Percentiles rank a stretch among this genome's conserved stretches.
phyloP scores from a whole-genome alignment of 2,113 vertebrate species.

The Tetraodon nigroviridis region DNA sequence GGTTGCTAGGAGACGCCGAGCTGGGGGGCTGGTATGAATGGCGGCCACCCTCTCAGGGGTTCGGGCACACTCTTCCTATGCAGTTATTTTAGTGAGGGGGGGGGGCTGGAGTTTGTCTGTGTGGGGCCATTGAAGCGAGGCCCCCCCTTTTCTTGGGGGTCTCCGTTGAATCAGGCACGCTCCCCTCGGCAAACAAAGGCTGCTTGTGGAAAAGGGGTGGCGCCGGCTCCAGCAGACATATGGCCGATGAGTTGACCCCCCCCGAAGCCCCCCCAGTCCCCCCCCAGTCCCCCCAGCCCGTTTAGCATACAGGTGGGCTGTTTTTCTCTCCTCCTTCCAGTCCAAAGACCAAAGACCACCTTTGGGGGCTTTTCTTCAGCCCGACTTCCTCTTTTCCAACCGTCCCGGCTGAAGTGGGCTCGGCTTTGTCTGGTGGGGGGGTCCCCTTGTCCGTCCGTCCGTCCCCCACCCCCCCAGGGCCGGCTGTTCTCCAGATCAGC shows the following conservation, averaged over 20 bases:
- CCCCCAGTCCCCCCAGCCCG: conserved; percentile 11
- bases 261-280: conserved; percentile 4
- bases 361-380: conserved; percentile 22
- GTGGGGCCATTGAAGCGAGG: conserved; percentile 48
- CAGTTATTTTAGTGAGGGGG: conserved; percentile 46
- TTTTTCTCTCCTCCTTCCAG: too few species aligned
- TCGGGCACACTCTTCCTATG: conserved; percentile 68
- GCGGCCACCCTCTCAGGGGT: conserved; percentile 41
- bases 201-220: conserved; percentile 47
- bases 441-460: too few species aligned
- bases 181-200: conserved; percentile 63
- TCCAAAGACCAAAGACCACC: conserved; percentile 21
- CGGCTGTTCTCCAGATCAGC: neutral
- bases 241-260: conserved; percentile 60
- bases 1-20: conserved; percentile 44
- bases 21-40: conserved; percentile 39
- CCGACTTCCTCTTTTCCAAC: conserved; percentile 31
- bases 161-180: conserved; percentile 62
- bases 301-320: conserved; percentile 91
- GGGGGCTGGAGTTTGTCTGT: conserved; percentile 28
- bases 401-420: neutral
- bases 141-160: conserved; percentile 34
- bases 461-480: too few species aligned
- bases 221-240: conserved; percentile 66
- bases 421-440: too few species aligned